Evolutionary conservation across 2,113 vertebrate genomes (phyloP).

Genomic region (Varanus komodoensis): DNA sequence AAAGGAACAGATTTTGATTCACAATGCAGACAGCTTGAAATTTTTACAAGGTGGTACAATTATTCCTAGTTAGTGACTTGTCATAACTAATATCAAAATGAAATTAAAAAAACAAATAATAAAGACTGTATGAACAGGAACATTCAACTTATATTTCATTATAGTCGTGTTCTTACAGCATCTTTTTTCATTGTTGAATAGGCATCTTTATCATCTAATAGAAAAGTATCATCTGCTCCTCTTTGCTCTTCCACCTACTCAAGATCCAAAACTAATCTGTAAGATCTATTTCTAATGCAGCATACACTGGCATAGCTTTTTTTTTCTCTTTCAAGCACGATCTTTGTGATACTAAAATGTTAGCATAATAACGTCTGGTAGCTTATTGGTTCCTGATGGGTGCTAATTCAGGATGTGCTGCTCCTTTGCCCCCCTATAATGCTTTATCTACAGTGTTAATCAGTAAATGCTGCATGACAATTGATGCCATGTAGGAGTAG

Average conservation of each 20-base stretch:
- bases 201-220: not conserved
- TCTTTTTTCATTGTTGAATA: not conserved
- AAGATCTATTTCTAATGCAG: slow-evolving; percentile 5
- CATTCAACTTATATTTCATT: not conserved
- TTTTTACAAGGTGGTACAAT: not conserved
- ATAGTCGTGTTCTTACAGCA: not conserved
- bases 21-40: not conserved
- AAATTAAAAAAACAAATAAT: not conserved
- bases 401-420: slow-evolving; percentile 29
- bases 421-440: slow-evolving; percentile 5
- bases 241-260: slow-evolving; percentile 11
- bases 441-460: slow-evolving; percentile 27
- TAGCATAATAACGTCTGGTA: slow-evolving; percentile 15
- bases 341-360: slow-evolving; percentile 29
- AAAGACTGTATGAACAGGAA: not conserved
- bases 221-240: not conserved
- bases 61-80: too few relatives aligned
- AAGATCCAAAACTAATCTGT: not conserved
- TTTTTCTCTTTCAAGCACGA: not conserved
- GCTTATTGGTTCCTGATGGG: slow-evolving; percentile 22
- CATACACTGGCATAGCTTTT: not conserved
- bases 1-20: not conserved
- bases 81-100: not conserved
- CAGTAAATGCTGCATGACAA: slow-evolving; percentile 29
- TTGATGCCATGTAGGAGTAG: slow-evolving; percentile 29